Evolutionary conservation across 2,888 invertebrate species (phyloP).

Genomic region (Shargacucullia verbasci): DNA sequence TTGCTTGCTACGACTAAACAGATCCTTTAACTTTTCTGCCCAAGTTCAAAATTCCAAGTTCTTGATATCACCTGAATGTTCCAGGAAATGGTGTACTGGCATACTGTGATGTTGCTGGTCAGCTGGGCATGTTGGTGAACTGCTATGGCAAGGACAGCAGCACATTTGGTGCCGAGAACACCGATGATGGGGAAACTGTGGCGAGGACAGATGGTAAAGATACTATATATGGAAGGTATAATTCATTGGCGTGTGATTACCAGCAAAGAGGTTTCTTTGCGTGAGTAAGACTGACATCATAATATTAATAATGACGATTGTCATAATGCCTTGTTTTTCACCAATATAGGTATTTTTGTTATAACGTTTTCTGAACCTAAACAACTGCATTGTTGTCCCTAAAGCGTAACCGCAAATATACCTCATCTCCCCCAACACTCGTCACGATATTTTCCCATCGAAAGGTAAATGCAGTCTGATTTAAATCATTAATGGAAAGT

Average conservation of each 20-base stretch:
- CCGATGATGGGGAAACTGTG: constrained; percentile 83
- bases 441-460: constrained; percentile 23
- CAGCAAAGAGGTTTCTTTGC: too few species aligned
- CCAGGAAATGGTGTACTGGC: constrained; percentile 90
- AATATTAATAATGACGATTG: too few species aligned
- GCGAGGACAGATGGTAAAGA: constrained; percentile 76
- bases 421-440: not conserved
- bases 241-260: too few species aligned
- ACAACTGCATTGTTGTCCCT: not conserved
- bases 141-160: constrained; percentile 81
- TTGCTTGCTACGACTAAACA: too few species aligned
- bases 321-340: too few species aligned
- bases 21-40: not conserved
- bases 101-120: constrained; percentile 95
- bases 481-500: constrained; percentile 16
- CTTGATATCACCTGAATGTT: not conserved
- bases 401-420: not conserved
- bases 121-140: constrained; percentile 91
- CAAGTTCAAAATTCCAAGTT: too few species aligned
- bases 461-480: constrained; percentile 3
- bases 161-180: constrained; percentile 55
- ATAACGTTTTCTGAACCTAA: not conserved
- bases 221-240: too few species aligned
- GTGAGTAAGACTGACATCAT: too few species aligned
- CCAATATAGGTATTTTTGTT: too few species aligned